Evolutionary conservation across 2,113 vertebrate species (phyloP).

Genomic region (Felis chaus): DNA sequence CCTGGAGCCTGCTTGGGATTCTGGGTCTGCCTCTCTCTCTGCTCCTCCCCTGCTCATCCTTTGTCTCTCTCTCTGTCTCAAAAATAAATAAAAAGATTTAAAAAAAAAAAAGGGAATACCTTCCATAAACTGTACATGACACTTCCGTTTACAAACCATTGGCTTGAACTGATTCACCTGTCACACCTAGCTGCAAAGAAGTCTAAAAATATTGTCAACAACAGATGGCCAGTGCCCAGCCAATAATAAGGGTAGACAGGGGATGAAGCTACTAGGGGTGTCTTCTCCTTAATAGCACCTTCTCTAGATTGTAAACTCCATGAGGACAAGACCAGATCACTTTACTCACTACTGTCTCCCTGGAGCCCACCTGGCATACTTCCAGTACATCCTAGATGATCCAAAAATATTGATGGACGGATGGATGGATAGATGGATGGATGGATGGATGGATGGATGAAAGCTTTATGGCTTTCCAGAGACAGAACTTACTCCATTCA

Average conservation of each 20-base stretch:
- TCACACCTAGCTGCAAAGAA: not conserved
- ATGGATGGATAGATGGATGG: not conserved
- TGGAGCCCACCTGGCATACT: not conserved
- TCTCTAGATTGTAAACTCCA: not conserved
- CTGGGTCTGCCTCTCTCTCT: too few species aligned
- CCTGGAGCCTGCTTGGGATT: too few species aligned
- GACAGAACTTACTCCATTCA: not conserved
- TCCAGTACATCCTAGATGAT: not conserved
- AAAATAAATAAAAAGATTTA: too few species aligned
- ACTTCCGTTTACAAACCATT: not conserved
- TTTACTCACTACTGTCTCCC: not conserved
- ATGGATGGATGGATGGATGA: not conserved
- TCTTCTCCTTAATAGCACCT: not conserved
- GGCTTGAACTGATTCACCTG: too few species aligned
- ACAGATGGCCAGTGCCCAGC: too few species aligned
- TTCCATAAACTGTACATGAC: rapidly evolving
- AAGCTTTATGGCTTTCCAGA: not conserved
- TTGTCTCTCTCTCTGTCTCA: too few species aligned
- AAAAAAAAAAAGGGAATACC: not conserved
- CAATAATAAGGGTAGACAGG: not conserved
- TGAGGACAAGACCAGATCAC: not conserved
- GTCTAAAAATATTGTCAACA: not conserved
- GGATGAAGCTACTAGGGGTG: too few species aligned
- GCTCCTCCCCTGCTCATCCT: too few species aligned
- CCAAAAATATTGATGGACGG: too few species aligned